A percentile compares a stretch with the other conserved stretches of the same genome.
These are phyloP conservation scores for Lemur catta DNA, from an alignment of 2,797 vertebrate species.

Conservation along the genomic window DNA sequence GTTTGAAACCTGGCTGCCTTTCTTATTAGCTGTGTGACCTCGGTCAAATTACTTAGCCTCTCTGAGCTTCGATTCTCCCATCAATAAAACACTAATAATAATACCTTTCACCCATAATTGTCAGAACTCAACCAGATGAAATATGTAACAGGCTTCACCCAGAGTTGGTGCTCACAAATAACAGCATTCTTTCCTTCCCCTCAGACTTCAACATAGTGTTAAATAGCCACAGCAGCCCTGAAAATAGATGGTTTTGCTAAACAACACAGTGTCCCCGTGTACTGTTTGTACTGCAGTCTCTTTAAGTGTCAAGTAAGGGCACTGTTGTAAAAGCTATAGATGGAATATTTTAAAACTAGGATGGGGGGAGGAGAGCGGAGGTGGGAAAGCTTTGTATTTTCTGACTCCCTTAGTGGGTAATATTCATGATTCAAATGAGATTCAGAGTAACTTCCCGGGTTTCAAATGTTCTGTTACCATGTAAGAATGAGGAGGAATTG, in stretches of 20 bases:
- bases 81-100: not conserved
- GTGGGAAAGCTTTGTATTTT: not conserved
- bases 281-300: constrained; percentile 5
- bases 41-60: not conserved
- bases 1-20: not conserved
- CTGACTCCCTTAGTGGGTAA: not conserved
- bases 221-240: constrained; percentile 23
- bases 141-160: not conserved
- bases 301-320: constrained; percentile 60
- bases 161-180: not conserved
- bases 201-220: constrained; percentile 18
- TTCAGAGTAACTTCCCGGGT: constrained; percentile 48
- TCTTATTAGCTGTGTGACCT: not conserved
- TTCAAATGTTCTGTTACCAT: constrained; percentile 67
- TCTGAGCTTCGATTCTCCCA: not conserved
- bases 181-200: not conserved
- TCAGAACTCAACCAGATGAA: constrained; percentile 20
- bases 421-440: constrained; percentile 43
- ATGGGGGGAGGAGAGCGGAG: not conserved
- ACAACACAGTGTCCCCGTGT: not conserved
- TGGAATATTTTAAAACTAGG: constrained; percentile 38
- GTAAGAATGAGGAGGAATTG: constrained; percentile 69
- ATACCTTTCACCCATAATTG: not conserved
- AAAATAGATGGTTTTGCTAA: constrained; percentile 62
- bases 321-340: constrained; percentile 55